phyloP scores from a whole-genome alignment of 64 coral and sea anemone genomes.

The Orbicella faveolata region DNA sequence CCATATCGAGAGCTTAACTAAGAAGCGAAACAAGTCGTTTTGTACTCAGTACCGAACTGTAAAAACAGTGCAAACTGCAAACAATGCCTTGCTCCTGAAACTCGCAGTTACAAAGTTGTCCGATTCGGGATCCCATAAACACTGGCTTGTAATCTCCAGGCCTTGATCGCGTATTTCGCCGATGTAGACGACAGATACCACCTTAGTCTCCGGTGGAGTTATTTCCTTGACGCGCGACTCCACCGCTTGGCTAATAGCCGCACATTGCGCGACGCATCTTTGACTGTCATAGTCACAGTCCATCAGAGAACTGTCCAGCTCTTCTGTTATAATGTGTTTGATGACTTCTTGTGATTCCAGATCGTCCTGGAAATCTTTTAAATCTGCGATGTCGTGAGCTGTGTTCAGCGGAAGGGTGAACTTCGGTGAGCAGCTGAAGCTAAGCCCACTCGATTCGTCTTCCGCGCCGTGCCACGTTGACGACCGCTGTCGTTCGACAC shows the following conservation, averaged over 20 bases:
- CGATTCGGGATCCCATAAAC: conserved; percentile 79
- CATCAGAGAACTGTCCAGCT: conserved; percentile 53
- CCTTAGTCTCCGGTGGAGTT: conserved; percentile 50
- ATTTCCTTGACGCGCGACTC: conserved; percentile 66
- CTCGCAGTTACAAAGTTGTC: conserved; percentile 86
- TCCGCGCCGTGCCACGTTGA: conserved; percentile 77
- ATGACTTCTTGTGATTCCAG: conserved; percentile 54
- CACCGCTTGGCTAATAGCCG: conserved; percentile 67
- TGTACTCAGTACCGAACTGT: conserved; percentile 38
- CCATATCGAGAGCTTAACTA: too few species aligned
- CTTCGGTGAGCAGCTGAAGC: neutral
- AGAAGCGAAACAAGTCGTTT: too few species aligned
- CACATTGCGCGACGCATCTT: conserved; percentile 63
- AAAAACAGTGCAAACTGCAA: conserved; percentile 85
- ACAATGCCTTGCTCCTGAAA: conserved; percentile 77
- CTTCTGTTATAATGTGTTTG: conserved; percentile 73
- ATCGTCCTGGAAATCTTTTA: conserved; percentile 68
- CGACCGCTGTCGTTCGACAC: conserved; percentile 21
- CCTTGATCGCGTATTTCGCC: conserved; percentile 91
- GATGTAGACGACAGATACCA: conserved; percentile 78
- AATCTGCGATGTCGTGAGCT: conserved; percentile 48
- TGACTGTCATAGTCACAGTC: conserved; percentile 59
- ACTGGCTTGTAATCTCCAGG: conserved; percentile 89
- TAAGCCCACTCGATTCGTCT: neutral
- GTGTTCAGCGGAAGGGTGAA: neutral